phyloP scores from a whole-genome alignment of 1,140 invertebrate genomes.

The Phymastichus coffea region DNA sequence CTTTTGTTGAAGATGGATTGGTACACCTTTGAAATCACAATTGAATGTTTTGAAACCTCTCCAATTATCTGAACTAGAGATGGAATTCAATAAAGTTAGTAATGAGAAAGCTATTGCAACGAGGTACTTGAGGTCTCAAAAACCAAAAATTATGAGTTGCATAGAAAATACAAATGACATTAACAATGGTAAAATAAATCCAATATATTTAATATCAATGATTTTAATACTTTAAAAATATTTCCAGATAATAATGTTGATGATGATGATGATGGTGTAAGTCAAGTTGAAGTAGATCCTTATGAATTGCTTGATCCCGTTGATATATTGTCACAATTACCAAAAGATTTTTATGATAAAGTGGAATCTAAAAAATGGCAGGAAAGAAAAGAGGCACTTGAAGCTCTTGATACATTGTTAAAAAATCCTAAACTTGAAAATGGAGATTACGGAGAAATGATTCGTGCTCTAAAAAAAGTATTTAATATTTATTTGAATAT shows the following conservation, averaged over 20 bases:
- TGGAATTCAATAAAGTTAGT: conserved; percentile 76
- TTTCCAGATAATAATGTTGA: conserved; percentile 59
- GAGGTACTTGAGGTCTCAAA: conserved; percentile 86
- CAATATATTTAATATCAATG: conserved; percentile 31
- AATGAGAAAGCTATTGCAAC: conserved; percentile 72
- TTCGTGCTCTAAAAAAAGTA: conserved; percentile 87
- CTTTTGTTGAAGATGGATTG: conserved; percentile 76
- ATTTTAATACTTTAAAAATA: conserved; percentile 13
- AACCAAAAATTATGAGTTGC: conserved; percentile 69
- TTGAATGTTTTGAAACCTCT: conserved; percentile 84
- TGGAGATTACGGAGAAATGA: conserved; percentile 91
- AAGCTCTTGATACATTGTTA: conserved; percentile 75
- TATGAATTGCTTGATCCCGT: conserved; percentile 90
- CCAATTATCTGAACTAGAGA: conserved; percentile 83
- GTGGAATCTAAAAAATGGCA: conserved; percentile 97
- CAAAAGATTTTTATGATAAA: conserved; percentile 95
- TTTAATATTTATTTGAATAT: conserved; percentile 10
- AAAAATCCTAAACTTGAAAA: conserved; percentile 84
- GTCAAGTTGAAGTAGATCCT: conserved; percentile 77
- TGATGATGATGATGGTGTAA: conserved; percentile 61
- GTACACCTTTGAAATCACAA: conserved; percentile 82
- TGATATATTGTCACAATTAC: conserved; percentile 88
- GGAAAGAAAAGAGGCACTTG: conserved; percentile 89
- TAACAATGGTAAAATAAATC: conserved; percentile 53
- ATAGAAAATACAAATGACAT: conserved; percentile 54